Evolutionary conservation across 2,797 vertebrate genomes (phyloP), one percentile per base, ranked within the genome.

Genomic region (Odontamblyopus rebecca): DNA sequence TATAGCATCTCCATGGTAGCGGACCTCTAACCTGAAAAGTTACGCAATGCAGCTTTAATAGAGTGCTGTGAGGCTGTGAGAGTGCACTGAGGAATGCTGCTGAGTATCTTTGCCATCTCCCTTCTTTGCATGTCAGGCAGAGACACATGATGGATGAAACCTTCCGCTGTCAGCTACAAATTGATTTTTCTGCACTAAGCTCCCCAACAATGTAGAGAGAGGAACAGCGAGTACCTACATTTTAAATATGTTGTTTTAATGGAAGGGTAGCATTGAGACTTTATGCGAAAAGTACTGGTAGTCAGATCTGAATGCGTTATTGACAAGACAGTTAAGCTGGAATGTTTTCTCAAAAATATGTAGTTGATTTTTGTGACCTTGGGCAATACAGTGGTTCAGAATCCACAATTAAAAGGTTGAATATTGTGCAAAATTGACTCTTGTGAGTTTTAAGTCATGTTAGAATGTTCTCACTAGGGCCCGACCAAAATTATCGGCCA

Each of bases 131-230:
- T 59, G 70, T 80, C 77, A 68, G 70, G 71, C 67, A 65, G 62
- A 64, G 62, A 48, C n/a, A 15, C 19, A 57, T 91, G 90, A 92
- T 80, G 86, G 89, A 92, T 86, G 75, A 76, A 67, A 73, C 57
- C 74, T 78, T 77, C 79, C 74, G 70, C 78, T 83, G 81, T 78
- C 85, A 44, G 62, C 62, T 78, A 84, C 87, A 89, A 82, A 87
- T 85, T 75, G n/a, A 64, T 26, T 64, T 35, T 62, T 35, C 16
- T n/a, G 6, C 32, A 62, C 18, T 3, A 35, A 62, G 30, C 9
- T 19, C 32, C 32, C 5, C 54, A 57, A 57, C 9, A 57, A 57
- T 5, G 7, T 57, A 57, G 18, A 54, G 19, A 54, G 1, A 53
- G 50, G 2, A 2, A 56, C 6, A 54, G n/a, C 3, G 54, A 57